A percentile compares a stretch with the other conserved stretches of the same genome.
Evolutionary conservation across 2,113 vertebrate genomes (phyloP).

Genomic region (Hippocampus mohnikei): DNA sequence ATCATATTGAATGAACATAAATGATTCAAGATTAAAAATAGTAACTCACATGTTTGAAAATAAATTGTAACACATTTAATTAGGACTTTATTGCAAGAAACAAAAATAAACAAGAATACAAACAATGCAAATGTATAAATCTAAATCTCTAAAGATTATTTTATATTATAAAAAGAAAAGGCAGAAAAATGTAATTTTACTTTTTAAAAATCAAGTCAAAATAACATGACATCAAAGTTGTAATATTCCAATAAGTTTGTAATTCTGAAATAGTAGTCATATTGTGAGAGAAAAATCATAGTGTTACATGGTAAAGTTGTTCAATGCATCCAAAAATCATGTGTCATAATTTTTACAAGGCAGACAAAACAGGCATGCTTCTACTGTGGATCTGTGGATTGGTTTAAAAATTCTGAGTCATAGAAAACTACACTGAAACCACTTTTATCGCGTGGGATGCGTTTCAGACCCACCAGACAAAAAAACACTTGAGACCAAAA

Average conservation of each 20-base stretch:
- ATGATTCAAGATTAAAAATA: no score
- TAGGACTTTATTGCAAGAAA: background rate
- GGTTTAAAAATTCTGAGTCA: no score
- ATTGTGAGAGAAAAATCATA: background rate
- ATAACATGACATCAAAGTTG: background rate
- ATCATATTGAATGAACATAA: background rate
- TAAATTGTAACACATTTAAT: background rate
- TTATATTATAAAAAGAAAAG: background rate
- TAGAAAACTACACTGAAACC: no score
- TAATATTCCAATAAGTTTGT: background rate
- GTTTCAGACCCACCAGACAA: no score
- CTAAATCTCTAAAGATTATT: background rate
- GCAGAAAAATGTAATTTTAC: background rate
- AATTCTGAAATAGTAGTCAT: background rate
- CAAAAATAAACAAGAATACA: background rate
- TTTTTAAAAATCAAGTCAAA: background rate
- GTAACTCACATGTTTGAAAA: background rate
- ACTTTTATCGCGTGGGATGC: no score
- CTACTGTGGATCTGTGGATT: no score
- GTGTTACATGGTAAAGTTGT: background rate
- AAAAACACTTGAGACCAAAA: no score
- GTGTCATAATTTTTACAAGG: no score
- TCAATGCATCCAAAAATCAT: no score
- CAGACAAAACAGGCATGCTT: no score
- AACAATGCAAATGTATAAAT: background rate